Percentiles rank a stretch among this genome's conserved stretches.
Evolutionary conservation across 2,113 vertebrate genomes (phyloP).

Genomic region (Galbula dea): DNA sequence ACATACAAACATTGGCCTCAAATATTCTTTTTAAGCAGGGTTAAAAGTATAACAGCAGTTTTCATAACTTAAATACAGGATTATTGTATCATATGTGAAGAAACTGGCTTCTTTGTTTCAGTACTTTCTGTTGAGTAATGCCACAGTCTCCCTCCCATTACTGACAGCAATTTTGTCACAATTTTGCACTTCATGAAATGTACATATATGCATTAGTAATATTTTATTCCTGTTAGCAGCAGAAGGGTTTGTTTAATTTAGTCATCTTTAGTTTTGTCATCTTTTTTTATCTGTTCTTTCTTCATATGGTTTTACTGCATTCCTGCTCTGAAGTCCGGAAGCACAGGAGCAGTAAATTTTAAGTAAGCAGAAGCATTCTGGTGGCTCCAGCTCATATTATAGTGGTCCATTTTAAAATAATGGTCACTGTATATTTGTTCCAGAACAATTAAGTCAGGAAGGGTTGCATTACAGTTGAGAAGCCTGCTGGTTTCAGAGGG

Average conservation of each 20-base stretch:
- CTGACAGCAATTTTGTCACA: neutral
- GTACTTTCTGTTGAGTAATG: neutral
- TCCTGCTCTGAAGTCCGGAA: neutral
- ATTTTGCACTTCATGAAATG: neutral
- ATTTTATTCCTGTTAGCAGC: neutral
- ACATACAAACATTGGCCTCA: neutral
- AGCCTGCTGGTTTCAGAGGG: neutral
- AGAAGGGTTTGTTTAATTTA: neutral
- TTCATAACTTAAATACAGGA: neutral
- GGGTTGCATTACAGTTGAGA: accelerated
- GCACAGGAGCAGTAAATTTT: neutral
- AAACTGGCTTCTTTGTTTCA: neutral
- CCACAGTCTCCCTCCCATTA: neutral
- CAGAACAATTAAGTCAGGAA: neutral
- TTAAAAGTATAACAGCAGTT: neutral
- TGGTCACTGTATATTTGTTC: neutral
- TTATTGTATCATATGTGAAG: neutral
- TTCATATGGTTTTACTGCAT: neutral
- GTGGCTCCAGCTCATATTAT: neutral
- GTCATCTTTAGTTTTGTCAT: accelerated
- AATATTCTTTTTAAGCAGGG: neutral
- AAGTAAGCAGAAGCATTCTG: neutral
- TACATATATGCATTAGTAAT: neutral
- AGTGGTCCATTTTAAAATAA: neutral
- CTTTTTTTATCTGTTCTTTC: neutral